A percentile compares a stretch with the other conserved stretches of the same genome.
phyloP scores from a whole-genome alignment of 2,113 vertebrate species.

The Lutjanus erythropterus region DNA sequence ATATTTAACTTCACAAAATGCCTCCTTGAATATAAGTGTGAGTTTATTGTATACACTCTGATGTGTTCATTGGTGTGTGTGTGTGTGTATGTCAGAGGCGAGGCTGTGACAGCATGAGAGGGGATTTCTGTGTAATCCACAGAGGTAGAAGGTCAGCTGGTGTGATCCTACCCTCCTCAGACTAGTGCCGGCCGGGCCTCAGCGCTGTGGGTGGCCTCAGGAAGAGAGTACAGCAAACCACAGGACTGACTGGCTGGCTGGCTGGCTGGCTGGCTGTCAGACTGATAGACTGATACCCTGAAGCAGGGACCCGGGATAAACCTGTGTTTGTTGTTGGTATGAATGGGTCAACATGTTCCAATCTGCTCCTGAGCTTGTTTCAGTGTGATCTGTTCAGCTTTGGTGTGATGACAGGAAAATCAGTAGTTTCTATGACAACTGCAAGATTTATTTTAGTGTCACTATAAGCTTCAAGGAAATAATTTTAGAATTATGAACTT shows the following conservation, averaged over 20 bases:
- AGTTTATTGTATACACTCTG: not conserved
- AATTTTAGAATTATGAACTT: not conserved
- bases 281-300: not conserved
- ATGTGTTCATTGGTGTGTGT: not conserved
- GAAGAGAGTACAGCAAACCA: slow-evolving; percentile 39
- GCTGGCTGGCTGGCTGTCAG: slow-evolving; percentile 11
- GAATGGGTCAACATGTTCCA: slow-evolving; percentile 20
- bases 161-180: slow-evolving; percentile 46
- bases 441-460: not conserved
- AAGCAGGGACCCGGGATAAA: slow-evolving; percentile 31
- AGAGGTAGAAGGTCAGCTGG: slow-evolving; percentile 61
- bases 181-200: slow-evolving; percentile 25
- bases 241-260: slow-evolving; percentile 19
- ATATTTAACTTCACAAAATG: slow-evolving; percentile 23
- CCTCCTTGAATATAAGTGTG: not conserved
- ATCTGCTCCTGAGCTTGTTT: slow-evolving; percentile 5
- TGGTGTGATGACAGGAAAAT: not conserved
- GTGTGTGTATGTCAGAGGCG: slow-evolving; percentile 7
- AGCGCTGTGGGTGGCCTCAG: slow-evolving; percentile 59
- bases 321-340: slow-evolving; percentile 45
- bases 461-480: not conserved
- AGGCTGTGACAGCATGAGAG: slow-evolving; percentile 30
- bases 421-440: not conserved
- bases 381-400: slow-evolving; percentile 4
- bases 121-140: slow-evolving; percentile 52